Evolutionary conservation across 2,797 vertebrate genomes (phyloP), one percentile per base, ranked within the genome.

Genomic region (Takifugu rubripes): DNA sequence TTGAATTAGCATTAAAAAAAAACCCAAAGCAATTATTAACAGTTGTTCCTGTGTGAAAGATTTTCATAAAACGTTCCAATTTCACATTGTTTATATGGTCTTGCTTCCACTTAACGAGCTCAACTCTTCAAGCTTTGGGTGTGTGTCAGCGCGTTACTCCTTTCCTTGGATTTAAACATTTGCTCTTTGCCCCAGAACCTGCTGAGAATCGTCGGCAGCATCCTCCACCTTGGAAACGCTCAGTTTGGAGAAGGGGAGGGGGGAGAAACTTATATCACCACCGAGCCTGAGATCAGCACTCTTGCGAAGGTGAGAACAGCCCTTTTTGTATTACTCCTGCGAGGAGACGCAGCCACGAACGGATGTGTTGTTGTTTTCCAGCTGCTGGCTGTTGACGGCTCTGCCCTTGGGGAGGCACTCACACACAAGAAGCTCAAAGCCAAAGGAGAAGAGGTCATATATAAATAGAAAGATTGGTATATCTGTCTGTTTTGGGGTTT

Each of bases 391-490:
- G 94, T 98, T 25, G 92, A 96, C 29, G 90, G 87, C 45, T 81
- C 87, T 0, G 88, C 85, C 3, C 90, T 99, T 46, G 85, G 89
- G 67, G 92, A 95, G 73, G 93, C 95, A 0, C 83, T 99, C 76
- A 98, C 87, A 33, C 97, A 99, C 86, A 97, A 93, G 91, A 99
- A 98, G 85, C 95, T 99, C 82, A 96, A 93, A 31, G 96, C 97
- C 69, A 99, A 98, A 85, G 97, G 94, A 52, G 97, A 99, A 51
- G 95, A 99, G 94, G 97, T 99, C 75, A 75, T 9, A 7, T 17
- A 46, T 17, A 46, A 46, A 46, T n/a, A 21, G 16, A 46, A 8
- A 44, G 6, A n/a, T 44, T 16, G n/a, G n/a, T n/a, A n/a, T 21
- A n/a, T 4, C n/a, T 49, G 53, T 4, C 48, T 8, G 1, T 26